Evolutionary conservation across 2,113 vertebrate species (phyloP).

Genomic region (Pogonocichla stellata): DNA sequence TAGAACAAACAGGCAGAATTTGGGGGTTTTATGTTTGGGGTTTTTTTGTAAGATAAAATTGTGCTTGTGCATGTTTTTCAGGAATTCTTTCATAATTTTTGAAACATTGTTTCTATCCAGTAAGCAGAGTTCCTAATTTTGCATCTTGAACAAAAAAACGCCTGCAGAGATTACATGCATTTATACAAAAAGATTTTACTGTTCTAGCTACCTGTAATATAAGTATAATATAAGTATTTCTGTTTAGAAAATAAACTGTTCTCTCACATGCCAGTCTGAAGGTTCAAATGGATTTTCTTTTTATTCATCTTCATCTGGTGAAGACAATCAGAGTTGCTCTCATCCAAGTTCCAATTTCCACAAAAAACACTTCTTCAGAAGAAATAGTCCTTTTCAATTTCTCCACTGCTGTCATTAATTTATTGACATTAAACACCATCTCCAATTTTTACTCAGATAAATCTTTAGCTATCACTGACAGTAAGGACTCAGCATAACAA

Average conservation of each 20-base stretch:
- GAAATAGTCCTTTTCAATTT: not conserved
- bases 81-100: not conserved
- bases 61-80: not conserved
- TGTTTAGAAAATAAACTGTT: not conserved
- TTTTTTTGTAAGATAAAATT: not conserved
- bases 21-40: fast-evolving
- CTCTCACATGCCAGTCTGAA: not conserved
- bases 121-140: not conserved
- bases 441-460: not conserved
- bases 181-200: not conserved
- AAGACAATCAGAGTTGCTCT: not conserved
- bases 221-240: not conserved
- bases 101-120: not conserved
- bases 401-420: not conserved
- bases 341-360: not conserved
- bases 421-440: not conserved
- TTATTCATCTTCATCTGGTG: not conserved
- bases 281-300: not conserved
- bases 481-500: not conserved
- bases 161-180: not conserved
- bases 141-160: not conserved
- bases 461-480: not conserved
- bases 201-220: not conserved
- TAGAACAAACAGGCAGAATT: not conserved
- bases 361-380: not conserved